These are phyloP conservation scores for Cyanoramphus novaezelandiae DNA, from an alignment of 2,113 vertebrate species.

Conservation along the genomic window DNA sequence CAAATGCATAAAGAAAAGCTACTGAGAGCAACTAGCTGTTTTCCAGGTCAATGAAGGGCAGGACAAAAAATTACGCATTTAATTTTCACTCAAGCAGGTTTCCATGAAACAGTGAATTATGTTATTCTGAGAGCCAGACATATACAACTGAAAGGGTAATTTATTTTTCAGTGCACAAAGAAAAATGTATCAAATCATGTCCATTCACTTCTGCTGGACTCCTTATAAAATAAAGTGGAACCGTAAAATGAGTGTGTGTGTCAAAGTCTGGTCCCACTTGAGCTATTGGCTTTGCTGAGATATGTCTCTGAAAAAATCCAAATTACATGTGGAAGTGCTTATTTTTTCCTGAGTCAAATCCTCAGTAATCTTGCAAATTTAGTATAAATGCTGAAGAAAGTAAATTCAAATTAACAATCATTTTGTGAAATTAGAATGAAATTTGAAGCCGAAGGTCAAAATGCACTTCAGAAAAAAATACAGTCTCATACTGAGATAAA, in stretches of 20 bases:
- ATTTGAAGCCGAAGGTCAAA: conserved; percentile 6
- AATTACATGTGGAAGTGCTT: background rate
- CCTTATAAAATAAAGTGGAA: background rate
- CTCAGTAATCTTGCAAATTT: background rate
- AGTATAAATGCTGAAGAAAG: background rate
- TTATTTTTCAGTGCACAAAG: conserved; percentile 4
- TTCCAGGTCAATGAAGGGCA: conserved; percentile 2
- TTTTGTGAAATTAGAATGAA: background rate
- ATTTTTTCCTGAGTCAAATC: background rate
- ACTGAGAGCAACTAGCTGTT: background rate
- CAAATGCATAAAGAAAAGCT: background rate
- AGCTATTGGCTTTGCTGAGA: background rate
- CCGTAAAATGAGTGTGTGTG: background rate
- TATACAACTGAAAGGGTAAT: background rate
- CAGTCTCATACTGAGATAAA: background rate
- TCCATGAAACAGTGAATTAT: background rate
- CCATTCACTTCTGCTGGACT: background rate
- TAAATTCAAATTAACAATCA: background rate
- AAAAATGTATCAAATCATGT: background rate
- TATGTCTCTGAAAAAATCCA: background rate
- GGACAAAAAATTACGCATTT: background rate
- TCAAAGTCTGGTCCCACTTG: background rate
- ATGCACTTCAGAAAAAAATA: conserved; percentile 15
- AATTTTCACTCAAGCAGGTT: background rate
- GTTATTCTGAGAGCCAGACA: background rate